Conservation (phyloP, 2,113 vertebrate species). For the Muntiacus reevesi region DNA sequence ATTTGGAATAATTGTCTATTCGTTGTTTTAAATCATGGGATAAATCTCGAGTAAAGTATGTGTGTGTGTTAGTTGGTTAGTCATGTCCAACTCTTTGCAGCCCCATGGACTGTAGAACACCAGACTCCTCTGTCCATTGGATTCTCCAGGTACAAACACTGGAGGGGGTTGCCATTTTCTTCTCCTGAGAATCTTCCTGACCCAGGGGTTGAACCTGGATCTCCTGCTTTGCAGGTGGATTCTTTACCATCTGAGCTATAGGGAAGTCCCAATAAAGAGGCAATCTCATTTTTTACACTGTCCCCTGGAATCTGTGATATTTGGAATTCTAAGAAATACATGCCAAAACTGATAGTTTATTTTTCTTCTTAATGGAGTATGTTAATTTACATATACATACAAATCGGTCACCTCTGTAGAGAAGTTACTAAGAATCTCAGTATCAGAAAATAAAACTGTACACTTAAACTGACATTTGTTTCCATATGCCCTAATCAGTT, state of each 20-base stretch:
- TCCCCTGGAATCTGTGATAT: neutral
- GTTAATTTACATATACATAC: neutral
- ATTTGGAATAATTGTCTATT: neutral
- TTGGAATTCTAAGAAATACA: neutral
- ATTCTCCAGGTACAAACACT: neutral
- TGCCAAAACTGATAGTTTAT: neutral
- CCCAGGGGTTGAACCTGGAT: neutral
- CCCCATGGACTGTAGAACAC: neutral
- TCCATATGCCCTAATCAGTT: neutral
- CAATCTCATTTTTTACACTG: neutral
- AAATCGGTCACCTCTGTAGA: neutral
- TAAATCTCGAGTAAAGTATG: neutral
- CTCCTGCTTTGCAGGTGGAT: neutral
- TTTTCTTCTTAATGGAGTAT: neutral
- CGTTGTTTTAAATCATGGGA: neutral
- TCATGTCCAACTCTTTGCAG: neutral
- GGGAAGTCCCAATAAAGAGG: neutral
- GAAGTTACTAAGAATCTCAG: neutral
- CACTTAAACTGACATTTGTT: neutral
- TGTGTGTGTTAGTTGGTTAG: neutral
- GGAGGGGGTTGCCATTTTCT: neutral
- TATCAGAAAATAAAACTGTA: neutral
- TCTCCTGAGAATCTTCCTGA: neutral
- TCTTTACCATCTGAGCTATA: neutral
- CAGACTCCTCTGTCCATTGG: neutral